Evolutionary conservation across 2,113 vertebrate genomes (phyloP).

Genomic region (Charadrius vociferus): DNA sequence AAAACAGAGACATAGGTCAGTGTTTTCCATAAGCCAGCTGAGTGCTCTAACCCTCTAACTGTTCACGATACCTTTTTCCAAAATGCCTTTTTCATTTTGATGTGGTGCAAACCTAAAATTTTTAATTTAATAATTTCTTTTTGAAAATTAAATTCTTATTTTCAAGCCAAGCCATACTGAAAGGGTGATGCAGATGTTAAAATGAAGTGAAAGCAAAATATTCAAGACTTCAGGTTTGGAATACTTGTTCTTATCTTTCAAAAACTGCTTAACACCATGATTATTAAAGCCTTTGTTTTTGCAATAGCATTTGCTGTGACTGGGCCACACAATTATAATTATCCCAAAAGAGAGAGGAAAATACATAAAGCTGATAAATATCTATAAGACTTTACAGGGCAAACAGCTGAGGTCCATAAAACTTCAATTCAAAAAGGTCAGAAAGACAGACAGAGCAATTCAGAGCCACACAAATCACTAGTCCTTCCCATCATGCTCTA

Average conservation of each 20-base stretch:
- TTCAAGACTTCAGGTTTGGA: neutral
- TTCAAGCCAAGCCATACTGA: neutral
- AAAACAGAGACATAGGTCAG: neutral
- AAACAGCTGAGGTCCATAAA: conserved; percentile 15
- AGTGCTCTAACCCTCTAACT: neutral
- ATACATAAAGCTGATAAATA: neutral
- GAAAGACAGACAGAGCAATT: neutral
- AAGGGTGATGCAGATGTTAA: accelerated
- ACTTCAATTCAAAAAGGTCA: conserved; percentile 32
- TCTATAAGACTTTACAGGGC: neutral
- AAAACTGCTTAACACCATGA: neutral
- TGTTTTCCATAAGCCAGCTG: neutral
- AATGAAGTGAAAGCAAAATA: neutral
- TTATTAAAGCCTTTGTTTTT: neutral
- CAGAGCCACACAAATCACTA: conserved; percentile 5
- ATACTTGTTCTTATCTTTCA: neutral
- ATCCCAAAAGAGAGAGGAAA: neutral
- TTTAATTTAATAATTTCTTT: neutral
- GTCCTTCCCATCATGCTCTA: neutral
- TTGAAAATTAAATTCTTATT: neutral
- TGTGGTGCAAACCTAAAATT: neutral
- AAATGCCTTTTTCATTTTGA: neutral
- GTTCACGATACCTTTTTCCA: neutral
- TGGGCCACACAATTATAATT: neutral
- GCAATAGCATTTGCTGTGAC: neutral